Percentiles rank a stretch among this genome's conserved stretches.
These are phyloP conservation scores for Temnopleurus reevesii DNA, from an alignment of 53 echinoderm and acorn worm genomes.

Conservation along the genomic window DNA sequence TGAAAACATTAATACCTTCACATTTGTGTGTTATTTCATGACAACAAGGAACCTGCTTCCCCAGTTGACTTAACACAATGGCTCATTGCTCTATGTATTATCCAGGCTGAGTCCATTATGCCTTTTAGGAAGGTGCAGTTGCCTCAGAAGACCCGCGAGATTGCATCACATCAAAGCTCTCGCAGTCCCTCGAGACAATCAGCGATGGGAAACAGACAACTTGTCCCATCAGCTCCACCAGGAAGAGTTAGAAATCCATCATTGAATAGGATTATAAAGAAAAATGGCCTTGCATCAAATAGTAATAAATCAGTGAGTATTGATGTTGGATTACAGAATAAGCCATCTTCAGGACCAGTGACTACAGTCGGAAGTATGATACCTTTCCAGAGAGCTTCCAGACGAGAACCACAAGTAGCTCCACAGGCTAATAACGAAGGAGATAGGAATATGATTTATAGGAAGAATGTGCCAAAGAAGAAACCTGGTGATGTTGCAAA, in stretches of 20 bases:
- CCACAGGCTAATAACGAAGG: not conserved
- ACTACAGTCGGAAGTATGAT: conserved; percentile 66
- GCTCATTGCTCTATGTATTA: not conserved
- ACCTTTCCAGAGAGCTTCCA: conserved; percentile 80
- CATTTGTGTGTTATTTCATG: too few species aligned
- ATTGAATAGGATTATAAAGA: not conserved
- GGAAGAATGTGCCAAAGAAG: not conserved
- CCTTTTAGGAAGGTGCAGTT: not conserved
- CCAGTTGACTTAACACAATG: not conserved
- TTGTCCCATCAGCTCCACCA: not conserved
- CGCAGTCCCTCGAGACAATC: not conserved
- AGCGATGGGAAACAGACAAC: conserved; percentile 34
- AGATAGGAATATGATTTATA: not conserved
- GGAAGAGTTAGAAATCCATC: not conserved
- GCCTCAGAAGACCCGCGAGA: not conserved
- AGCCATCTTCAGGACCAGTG: conserved; percentile 28
- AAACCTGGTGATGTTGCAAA: not conserved
- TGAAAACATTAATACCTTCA: too few species aligned
- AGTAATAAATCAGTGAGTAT: not conserved
- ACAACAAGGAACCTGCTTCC: not conserved
- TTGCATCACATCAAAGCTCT: not conserved
- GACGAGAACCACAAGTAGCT: conserved; percentile 41
- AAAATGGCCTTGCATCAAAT: not conserved
- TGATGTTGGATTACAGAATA: not conserved
- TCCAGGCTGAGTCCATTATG: not conserved